Conservation (phyloP, 2,113 vertebrate genomes). For the Scalopus aquaticus region DNA sequence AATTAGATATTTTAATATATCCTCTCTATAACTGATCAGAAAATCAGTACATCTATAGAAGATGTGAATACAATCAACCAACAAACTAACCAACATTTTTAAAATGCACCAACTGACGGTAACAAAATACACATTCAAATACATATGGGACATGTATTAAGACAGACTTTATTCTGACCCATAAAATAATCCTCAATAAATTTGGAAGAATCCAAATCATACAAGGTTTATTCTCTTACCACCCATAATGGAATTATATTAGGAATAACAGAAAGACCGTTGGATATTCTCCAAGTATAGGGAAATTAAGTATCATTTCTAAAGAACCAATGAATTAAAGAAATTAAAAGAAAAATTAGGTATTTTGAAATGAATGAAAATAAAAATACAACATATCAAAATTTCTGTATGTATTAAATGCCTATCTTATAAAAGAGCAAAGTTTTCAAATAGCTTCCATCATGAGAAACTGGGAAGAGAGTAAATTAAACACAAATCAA, state of each 20-base stretch:
- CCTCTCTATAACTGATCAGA: background rate
- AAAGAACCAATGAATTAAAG: background rate
- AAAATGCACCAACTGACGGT: background rate
- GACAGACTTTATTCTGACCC: background rate
- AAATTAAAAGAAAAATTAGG: background rate
- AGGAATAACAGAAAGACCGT: background rate
- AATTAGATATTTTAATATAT: background rate
- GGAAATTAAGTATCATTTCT: background rate
- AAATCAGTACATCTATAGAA: background rate
- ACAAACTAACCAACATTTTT: background rate
- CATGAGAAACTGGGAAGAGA: background rate
- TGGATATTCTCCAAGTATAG: background rate
- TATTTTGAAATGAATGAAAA: slow-evolving; percentile 10
- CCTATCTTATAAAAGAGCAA: background rate
- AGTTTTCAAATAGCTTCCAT: background rate
- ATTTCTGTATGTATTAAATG: background rate
- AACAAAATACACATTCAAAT: background rate
- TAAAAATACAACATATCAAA: background rate
- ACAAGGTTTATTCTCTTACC: background rate
- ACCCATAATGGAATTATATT: background rate
- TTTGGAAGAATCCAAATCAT: background rate
- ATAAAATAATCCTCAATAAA: slow-evolving; percentile 12
- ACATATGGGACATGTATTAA: background rate
- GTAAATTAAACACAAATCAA: background rate
- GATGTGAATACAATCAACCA: background rate